A percentile compares a stretch with the other conserved stretches of the same genome.
Evolutionary conservation across 2,797 vertebrate genomes (phyloP).

Genomic region (Hemibagrus guttatus): DNA sequence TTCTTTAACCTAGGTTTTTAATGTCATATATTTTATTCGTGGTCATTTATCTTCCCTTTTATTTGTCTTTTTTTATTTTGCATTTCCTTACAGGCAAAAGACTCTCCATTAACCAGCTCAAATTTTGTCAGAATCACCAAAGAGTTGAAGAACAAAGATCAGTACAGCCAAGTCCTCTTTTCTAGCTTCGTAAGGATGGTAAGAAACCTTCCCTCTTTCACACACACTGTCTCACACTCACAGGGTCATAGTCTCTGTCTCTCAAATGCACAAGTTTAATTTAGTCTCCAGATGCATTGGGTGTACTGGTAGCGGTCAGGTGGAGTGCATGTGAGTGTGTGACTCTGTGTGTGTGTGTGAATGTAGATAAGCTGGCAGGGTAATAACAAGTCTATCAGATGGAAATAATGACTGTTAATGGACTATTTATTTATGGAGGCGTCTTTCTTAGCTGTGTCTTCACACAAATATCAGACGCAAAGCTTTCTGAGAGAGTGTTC

Average conservation of each 20-base stretch:
- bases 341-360: background rate
- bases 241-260: background rate
- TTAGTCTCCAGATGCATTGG: background rate
- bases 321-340: background rate
- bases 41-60: background rate
- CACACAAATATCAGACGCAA: background rate
- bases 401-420: background rate
- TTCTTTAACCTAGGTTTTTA: background rate
- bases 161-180: constrained; percentile 81
- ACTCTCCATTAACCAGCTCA: constrained; percentile 77
- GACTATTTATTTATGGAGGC: background rate
- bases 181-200: constrained; percentile 89
- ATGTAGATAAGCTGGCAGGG: background rate
- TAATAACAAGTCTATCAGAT: background rate
- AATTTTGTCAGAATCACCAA: constrained; percentile 75
- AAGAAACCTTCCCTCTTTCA: constrained; percentile 40
- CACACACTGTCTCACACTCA: background rate
- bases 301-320: background rate
- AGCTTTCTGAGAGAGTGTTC: background rate
- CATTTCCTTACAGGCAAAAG: constrained; percentile 70
- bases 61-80: too few species aligned
- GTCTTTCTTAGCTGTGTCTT: background rate
- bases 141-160: constrained; percentile 79
- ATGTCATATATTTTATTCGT: background rate
- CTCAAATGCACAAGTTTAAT: constrained; percentile 12